Percentiles rank a stretch among this genome's conserved stretches.
phyloP scores from a whole-genome alignment of 2,797 vertebrate species.

The Anableps anableps region DNA sequence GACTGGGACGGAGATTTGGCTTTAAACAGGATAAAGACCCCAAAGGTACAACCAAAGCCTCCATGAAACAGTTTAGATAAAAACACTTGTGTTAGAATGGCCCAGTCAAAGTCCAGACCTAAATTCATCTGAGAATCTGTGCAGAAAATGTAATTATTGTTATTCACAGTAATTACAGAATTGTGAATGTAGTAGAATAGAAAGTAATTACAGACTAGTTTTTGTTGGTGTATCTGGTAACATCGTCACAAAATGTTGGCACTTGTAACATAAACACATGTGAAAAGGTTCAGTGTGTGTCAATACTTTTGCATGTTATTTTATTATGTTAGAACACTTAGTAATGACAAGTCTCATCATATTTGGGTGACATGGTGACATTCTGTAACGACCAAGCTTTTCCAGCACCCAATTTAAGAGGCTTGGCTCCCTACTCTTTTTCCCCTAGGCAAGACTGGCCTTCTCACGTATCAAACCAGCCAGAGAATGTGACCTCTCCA shows the following conservation, averaged over 20 bases:
- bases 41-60: background rate
- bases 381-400: constrained; percentile 27
- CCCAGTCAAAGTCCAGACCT: background rate
- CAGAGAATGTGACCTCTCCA: constrained; percentile 81
- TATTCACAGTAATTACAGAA: background rate
- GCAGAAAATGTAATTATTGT: background rate
- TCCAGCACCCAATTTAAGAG: constrained; percentile 75
- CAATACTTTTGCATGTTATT: background rate
- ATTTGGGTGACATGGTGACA: constrained; percentile 28
- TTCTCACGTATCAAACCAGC: constrained; percentile 84
- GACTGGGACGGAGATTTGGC: background rate
- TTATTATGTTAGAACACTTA: background rate
- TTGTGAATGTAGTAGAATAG: background rate
- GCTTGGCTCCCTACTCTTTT: constrained; percentile 58
- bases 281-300: background rate
- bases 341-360: constrained; percentile 1
- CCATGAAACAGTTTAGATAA: background rate
- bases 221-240: background rate
- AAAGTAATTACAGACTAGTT: background rate
- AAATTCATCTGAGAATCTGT: background rate
- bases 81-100: background rate
- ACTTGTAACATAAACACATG: background rate
- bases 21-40: background rate
- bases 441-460: constrained; percentile 72
- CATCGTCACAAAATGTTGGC: background rate